A percentile compares a stretch with the other conserved stretches of the same genome.
These are phyloP conservation scores for Ambastaia sidthimunki DNA, from an alignment of 2,797 vertebrate genomes.

Conservation along the genomic window DNA sequence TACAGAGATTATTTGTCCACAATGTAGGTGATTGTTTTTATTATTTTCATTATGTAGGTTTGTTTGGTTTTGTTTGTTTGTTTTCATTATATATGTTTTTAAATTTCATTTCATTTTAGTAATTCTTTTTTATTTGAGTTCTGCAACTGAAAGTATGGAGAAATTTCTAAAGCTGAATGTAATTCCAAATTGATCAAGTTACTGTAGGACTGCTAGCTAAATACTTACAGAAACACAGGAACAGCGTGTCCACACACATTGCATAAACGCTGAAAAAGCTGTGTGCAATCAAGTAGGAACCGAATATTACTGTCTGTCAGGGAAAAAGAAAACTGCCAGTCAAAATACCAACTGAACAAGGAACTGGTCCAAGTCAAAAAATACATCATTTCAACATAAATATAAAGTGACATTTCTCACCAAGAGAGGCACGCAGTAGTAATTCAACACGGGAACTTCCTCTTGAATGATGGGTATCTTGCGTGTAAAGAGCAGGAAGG, in stretches of 20 bases:
- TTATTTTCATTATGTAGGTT: too few species aligned
- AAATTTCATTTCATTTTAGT: too few species aligned
- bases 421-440: conserved; percentile 89
- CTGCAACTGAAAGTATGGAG: too few species aligned
- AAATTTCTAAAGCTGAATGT: neutral
- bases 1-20: too few species aligned
- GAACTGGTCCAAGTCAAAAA: neutral
- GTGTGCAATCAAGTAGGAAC: conserved; percentile 88
- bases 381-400: neutral
- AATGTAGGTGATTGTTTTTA: too few species aligned
- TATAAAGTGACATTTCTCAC: conserved; percentile 71
- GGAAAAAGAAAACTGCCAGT: conserved; percentile 44
- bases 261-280: conserved; percentile 93
- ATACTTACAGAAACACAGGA: conserved; percentile 94
- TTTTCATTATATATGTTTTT: too few species aligned
- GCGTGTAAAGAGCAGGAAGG: conserved; percentile 86
- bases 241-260: conserved; percentile 92
- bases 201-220: neutral
- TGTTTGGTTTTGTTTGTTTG: too few species aligned
- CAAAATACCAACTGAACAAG: neutral
- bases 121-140: too few species aligned
- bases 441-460: conserved; percentile 85
- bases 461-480: conserved; percentile 79
- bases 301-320: conserved; percentile 83
- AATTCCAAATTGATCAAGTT: neutral